Base-by-base conservation (phyloP, 2,113 vertebrate species). In the Podocnemis expansa region DNA sequence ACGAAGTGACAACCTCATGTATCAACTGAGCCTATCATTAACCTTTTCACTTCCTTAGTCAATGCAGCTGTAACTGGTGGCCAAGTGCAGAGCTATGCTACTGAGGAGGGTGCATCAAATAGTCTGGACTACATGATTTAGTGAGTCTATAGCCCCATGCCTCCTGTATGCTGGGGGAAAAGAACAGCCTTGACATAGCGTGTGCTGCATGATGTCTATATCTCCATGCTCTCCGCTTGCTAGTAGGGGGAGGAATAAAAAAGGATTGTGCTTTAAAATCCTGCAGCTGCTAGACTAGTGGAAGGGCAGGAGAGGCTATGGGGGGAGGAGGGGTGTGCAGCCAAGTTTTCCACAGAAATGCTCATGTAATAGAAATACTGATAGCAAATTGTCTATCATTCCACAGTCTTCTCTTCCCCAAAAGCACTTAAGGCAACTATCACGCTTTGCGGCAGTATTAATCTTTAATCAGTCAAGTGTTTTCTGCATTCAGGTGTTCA, bases 381-480 rank as follows among this genome's bases (percentile, higher is more conserved):
- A 96, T 96, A 22, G 95, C 91, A 96, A 95, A 81, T 55, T 51
- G 88, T 93, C 96, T 96, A 89, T 85, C 90, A 85, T 93, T 95
- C 85, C 96, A 95, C 97, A 87, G 67, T n/a, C 85, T 54, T 3
- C 95, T 92, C 96, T 91, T 84, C 93, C 94, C 85, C 92, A 90
- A 86, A 84, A 96, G 89, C 84, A 90, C 91, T 94, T 81, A 91
- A 91, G 96, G 97, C 95, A 97, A 97, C 97, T 98, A 97, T 96
- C 97, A 96, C 73, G 22, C 87, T 98, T 97, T 97, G 97, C 89
- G 78, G 98, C 96, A 96, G 97, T 97, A 97, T 98, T 98, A 97
- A 98, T 98, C 97, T 98, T 98, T 98, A 98, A 98, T 98, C 97
- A 98, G 93, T 95, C 45, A 52, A 80, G 88, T 88, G 90, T 97